phyloP scores from a whole-genome alignment of 2,797 vertebrate species.

The Helicolenus hilgendorfi region DNA sequence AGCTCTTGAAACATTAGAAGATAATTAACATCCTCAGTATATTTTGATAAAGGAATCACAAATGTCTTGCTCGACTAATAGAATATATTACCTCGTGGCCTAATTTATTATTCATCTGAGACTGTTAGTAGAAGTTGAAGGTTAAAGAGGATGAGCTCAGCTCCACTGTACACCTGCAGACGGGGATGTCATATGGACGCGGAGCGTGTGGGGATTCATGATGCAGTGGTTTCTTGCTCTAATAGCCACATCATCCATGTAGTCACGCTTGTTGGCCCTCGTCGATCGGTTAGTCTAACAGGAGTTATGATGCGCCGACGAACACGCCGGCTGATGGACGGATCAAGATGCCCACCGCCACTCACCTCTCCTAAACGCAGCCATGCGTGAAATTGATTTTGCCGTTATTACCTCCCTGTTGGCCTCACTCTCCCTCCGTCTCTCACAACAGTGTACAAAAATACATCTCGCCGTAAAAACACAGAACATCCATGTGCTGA shows the following conservation, averaged over 20 bases:
- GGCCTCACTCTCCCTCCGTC: slow-evolving; percentile 5
- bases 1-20: neutral
- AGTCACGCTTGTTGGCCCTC: slow-evolving; percentile 41
- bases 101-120: neutral
- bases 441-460: slow-evolving; percentile 32
- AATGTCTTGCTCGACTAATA: neutral
- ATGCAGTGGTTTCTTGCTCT: slow-evolving; percentile 52
- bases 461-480: slow-evolving; percentile 42
- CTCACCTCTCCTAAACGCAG: slow-evolving; percentile 69
- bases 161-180: slow-evolving; percentile 11
- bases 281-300: slow-evolving; percentile 50
- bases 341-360: slow-evolving; percentile 72
- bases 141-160: slow-evolving; percentile 45
- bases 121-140: slow-evolving; percentile 1
- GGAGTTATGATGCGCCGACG: slow-evolving; percentile 41
- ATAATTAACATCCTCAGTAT: neutral
- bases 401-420: slow-evolving; percentile 67
- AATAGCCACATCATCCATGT: slow-evolving; percentile 52
- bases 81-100: neutral
- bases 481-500: slow-evolving; percentile 41
- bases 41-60: neutral
- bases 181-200: slow-evolving; percentile 17
- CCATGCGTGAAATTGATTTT: slow-evolving; percentile 87
- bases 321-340: slow-evolving; percentile 62
- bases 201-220: neutral